phyloP scores from a whole-genome alignment of 2,888 invertebrate genomes.

The Papilio elwesi region DNA sequence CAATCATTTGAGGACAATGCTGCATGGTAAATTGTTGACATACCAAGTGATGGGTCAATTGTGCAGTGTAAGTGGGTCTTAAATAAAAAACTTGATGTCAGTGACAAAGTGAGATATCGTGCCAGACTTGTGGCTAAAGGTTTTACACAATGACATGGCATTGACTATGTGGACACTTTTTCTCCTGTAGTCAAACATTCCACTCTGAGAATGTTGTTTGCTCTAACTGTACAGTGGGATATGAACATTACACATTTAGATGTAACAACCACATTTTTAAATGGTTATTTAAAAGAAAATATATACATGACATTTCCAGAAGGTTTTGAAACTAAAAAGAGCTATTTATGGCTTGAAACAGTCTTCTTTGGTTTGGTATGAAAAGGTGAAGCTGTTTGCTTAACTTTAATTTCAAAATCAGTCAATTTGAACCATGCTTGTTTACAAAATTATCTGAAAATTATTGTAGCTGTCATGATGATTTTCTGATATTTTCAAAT shows the following conservation, averaged over 20 bases:
- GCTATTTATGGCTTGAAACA: too few relatives aligned
- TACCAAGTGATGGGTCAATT: conserved; percentile 27
- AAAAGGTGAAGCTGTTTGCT: too few relatives aligned
- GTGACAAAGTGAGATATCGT: conserved; percentile 37
- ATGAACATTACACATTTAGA: conserved; percentile 27
- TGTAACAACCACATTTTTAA: conserved; percentile 24
- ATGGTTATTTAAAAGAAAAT: conserved; percentile 16
- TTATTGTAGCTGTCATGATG: neutral
- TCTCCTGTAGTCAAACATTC: conserved; percentile 38
- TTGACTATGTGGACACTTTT: conserved; percentile 34
- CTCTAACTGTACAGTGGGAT: conserved; percentile 27
- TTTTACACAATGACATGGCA: conserved; percentile 38
- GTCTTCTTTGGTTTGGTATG: too few relatives aligned
- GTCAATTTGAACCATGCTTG: conserved; percentile 15
- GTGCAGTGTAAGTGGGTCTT: conserved; percentile 38
- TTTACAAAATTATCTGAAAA: conserved; percentile 1
- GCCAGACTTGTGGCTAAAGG: conserved; percentile 41
- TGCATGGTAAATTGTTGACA: conserved; percentile 37
- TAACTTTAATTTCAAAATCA: too few relatives aligned
- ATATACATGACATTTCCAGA: conserved; percentile 4
- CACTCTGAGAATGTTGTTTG: conserved; percentile 38
- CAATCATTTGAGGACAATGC: conserved; percentile 17
- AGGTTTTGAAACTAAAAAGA: too few relatives aligned
- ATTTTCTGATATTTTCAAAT: too few relatives aligned
- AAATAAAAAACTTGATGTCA: conserved; percentile 33